A percentile compares a stretch with the other conserved stretches of the same genome.
phyloP scores from a whole-genome alignment of 2,797 vertebrate genomes.

The Selene dorsalis region DNA sequence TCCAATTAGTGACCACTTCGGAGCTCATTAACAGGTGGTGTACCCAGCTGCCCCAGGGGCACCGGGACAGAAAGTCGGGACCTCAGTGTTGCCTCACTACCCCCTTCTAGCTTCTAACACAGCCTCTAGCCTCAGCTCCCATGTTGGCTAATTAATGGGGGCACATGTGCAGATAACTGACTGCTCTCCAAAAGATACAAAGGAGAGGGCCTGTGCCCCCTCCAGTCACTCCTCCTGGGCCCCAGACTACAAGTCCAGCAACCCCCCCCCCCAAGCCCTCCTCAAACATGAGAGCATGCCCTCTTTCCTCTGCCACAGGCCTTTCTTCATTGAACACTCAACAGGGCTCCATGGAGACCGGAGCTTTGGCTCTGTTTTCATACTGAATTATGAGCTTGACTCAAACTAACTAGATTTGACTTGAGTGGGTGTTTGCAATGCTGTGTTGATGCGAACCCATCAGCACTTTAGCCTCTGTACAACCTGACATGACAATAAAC shows the following conservation, averaged over 20 bases:
- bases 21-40: conserved; percentile 87
- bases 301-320: conserved; percentile 44
- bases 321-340: conserved; percentile 38
- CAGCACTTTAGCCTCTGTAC: conserved; percentile 24
- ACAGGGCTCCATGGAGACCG: neutral
- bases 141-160: conserved; percentile 81
- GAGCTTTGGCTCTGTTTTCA: conserved; percentile 20
- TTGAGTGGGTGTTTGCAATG: conserved; percentile 19
- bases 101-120: conserved; percentile 27
- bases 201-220: conserved; percentile 24
- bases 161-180: conserved; percentile 76
- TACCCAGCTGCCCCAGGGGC: conserved; percentile 81
- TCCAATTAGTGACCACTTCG: conserved; percentile 82
- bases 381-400: conserved; percentile 15
- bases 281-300: conserved; percentile 46
- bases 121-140: conserved; percentile 46
- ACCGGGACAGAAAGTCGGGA: conserved; percentile 67
- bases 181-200: conserved; percentile 70
- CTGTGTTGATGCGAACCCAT: conserved; percentile 10
- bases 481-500: conserved; percentile 45
- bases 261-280: conserved; percentile 17
- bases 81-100: conserved; percentile 55
- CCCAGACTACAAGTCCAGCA: conserved; percentile 23
- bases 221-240: conserved; percentile 29
- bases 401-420: conserved; percentile 19